Evolutionary conservation across 2,797 vertebrate species (phyloP).

Genomic region (Molossus molossus): DNA sequence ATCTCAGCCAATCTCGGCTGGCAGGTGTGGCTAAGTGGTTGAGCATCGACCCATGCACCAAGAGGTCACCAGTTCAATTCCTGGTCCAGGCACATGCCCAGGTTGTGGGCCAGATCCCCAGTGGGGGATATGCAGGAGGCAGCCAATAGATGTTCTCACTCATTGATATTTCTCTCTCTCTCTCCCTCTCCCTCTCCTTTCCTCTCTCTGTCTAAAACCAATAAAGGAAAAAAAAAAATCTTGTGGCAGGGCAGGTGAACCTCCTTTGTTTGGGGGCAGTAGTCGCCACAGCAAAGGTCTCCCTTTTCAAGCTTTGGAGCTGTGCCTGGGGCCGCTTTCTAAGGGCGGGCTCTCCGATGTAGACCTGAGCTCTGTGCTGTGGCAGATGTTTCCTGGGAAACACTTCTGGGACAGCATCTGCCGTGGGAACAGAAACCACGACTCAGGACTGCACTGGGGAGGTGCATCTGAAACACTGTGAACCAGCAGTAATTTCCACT

Average conservation of each 20-base stretch:
- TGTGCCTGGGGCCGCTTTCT: background rate
- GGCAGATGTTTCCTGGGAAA: constrained; percentile 1
- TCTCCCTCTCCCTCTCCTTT: too few species aligned
- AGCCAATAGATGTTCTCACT: too few species aligned
- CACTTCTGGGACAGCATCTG: background rate
- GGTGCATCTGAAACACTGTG: background rate
- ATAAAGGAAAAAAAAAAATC: background rate
- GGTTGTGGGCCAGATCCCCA: too few species aligned
- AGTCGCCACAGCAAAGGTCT: background rate
- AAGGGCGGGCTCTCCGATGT: background rate
- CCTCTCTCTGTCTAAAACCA: too few species aligned
- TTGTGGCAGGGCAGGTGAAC: constrained; percentile 38
- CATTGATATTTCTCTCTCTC: too few species aligned
- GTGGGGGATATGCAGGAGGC: too few species aligned
- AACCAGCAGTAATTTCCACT: background rate
- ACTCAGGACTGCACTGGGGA: background rate
- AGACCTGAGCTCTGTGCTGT: background rate
- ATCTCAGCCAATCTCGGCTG: background rate
- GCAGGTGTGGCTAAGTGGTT: too few species aligned
- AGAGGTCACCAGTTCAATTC: too few species aligned
- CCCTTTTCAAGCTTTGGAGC: background rate
- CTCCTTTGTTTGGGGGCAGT: constrained; percentile 25
- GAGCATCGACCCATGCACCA: too few species aligned
- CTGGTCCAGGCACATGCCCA: too few species aligned
- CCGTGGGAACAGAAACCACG: background rate